phyloP scores from a whole-genome alignment of 2,888 invertebrate genomes.

The Platycheirus albimanus region DNA sequence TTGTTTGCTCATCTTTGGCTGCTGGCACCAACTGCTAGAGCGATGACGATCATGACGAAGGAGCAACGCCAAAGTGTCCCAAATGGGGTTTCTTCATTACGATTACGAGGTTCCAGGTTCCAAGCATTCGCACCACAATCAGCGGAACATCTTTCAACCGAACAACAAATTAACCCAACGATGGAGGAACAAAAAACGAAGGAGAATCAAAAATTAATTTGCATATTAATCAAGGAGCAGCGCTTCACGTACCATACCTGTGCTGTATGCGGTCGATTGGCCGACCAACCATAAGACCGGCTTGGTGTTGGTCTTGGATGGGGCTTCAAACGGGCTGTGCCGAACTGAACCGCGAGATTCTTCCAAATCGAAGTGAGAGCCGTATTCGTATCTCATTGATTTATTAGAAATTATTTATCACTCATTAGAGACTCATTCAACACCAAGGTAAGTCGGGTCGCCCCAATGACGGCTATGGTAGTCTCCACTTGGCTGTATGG shows the following conservation, averaged over 20 bases:
- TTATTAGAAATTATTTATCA: slow-evolving; percentile 76
- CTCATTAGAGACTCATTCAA: slow-evolving; percentile 75
- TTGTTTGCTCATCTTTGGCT: slow-evolving; percentile 63
- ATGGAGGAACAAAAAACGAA: slow-evolving; percentile 41
- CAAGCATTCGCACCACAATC: slow-evolving; percentile 48
- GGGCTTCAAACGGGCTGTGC: slow-evolving; percentile 62
- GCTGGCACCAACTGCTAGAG: slow-evolving; percentile 3
- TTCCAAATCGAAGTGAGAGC: slow-evolving; percentile 53
- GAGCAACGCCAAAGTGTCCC: slow-evolving; percentile 61
- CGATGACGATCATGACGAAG: slow-evolving; percentile 58
- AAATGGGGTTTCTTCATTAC: slow-evolving; percentile 51
- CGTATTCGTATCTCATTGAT: slow-evolving; percentile 73
- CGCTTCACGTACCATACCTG: slow-evolving; percentile 56
- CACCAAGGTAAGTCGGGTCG: slow-evolving; percentile 65
- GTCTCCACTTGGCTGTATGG: neutral
- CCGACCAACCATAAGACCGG: slow-evolving; percentile 3
- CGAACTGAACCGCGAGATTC: slow-evolving; percentile 38
- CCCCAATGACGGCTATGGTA: slow-evolving; percentile 33
- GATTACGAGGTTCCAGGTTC: slow-evolving; percentile 20
- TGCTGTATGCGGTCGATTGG: neutral
- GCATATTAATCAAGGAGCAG: slow-evolving; percentile 75
- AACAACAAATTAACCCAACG: slow-evolving; percentile 71
- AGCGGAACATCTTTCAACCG: slow-evolving; percentile 59
- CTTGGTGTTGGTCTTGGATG: slow-evolving; percentile 8
- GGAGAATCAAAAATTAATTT: slow-evolving; percentile 75